Evolutionary conservation across 2,888 invertebrate genomes (phyloP).

Genomic region (Rhamphomyia laevipes): DNA sequence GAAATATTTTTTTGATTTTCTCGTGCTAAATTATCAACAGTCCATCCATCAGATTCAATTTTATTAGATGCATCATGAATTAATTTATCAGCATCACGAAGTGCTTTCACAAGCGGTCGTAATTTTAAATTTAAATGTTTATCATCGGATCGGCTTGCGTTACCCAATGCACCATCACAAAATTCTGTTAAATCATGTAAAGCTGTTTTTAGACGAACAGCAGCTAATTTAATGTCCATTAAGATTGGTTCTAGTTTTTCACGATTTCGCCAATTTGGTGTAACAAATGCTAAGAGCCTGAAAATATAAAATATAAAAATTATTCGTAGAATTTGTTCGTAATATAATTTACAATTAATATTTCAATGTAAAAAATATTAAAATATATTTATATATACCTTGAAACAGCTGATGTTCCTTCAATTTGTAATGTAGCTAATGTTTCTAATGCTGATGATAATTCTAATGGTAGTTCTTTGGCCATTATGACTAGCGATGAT

Average conservation of each 20-base stretch:
- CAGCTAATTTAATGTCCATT: constrained; percentile 73
- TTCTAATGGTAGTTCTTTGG: constrained; percentile 59
- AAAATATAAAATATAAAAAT: constrained; percentile 9
- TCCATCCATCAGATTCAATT: constrained; percentile 69
- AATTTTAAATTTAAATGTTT: constrained; percentile 65
- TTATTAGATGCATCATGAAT: constrained; percentile 66
- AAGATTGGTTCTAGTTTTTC: constrained; percentile 67
- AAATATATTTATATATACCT: constrained; percentile 30
- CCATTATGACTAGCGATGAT: constrained; percentile 14
- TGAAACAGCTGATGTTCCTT: constrained; percentile 73
- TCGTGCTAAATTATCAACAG: constrained; percentile 49
- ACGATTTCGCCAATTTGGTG: constrained; percentile 69
- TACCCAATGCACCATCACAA: constrained; percentile 76
- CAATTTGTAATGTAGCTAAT: constrained; percentile 60
- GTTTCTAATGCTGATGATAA: constrained; percentile 64
- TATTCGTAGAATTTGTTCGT: too few relatives aligned
- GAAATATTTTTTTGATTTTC: constrained; percentile 35
- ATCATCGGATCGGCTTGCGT: constrained; percentile 71
- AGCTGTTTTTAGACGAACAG: constrained; percentile 63
- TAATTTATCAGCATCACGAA: constrained; percentile 67
- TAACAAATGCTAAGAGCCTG: constrained; percentile 57
- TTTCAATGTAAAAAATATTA: background rate
- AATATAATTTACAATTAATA: background rate
- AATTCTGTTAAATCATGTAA: constrained; percentile 82
- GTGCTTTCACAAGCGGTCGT: constrained; percentile 63